Evolutionary conservation across 2,888 invertebrate species (phyloP).

Genomic region (Kuschelorhynchus macadamiae): DNA sequence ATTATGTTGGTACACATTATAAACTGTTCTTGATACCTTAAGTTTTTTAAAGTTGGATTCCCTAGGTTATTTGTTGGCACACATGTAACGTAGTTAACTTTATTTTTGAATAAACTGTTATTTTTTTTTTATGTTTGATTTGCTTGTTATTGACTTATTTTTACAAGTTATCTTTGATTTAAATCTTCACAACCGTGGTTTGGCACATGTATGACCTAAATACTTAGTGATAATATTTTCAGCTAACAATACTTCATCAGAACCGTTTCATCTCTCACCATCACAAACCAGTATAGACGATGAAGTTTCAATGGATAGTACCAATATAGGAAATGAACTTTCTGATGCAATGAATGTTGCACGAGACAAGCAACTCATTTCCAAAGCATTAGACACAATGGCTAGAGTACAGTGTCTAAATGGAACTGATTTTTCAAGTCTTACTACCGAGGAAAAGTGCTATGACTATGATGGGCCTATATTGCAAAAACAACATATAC

Average conservation of each 20-base stretch:
- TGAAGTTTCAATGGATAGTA: conserved; percentile 73
- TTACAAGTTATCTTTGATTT: too few relatives aligned
- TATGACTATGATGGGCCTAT: conserved; percentile 75
- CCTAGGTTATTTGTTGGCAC: too few relatives aligned
- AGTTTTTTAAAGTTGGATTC: too few relatives aligned
- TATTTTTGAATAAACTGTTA: too few relatives aligned
- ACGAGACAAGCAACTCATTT: conserved; percentile 73
- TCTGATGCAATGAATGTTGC: conserved; percentile 75
- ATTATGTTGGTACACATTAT: too few relatives aligned
- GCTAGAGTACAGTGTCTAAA: conserved; percentile 69
- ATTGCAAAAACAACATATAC: conserved; percentile 77
- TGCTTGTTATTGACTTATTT: too few relatives aligned
- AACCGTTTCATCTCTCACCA: conserved; percentile 66
- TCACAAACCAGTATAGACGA: conserved; percentile 72
- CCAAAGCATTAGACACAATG: conserved; percentile 82
- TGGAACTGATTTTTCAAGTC: conserved; percentile 61
- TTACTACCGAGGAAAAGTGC: conserved; percentile 61
- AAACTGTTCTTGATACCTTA: too few relatives aligned
- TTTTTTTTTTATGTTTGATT: too few relatives aligned
- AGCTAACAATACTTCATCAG: conserved; percentile 61
- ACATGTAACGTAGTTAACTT: too few relatives aligned
- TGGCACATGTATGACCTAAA: too few relatives aligned
- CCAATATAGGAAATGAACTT: conserved; percentile 69
- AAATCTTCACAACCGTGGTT: too few relatives aligned
- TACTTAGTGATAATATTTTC: conserved; percentile 38